phyloP scores from a whole-genome alignment of 2,888 invertebrate species.

The Andrena praecox region DNA sequence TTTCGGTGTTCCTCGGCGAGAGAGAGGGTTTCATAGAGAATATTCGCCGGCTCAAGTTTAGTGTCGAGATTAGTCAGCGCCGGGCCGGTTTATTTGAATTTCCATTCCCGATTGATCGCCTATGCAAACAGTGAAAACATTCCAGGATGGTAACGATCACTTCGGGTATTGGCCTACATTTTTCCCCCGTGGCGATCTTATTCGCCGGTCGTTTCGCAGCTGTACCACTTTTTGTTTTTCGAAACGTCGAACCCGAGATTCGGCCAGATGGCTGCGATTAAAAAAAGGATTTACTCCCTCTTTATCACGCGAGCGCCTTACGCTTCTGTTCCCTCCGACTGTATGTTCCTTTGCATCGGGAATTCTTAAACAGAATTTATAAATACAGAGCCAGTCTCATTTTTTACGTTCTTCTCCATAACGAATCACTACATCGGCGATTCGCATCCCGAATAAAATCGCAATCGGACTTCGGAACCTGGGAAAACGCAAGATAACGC shows the following conservation, averaged over 20 bases:
- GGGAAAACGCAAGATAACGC: too few species aligned
- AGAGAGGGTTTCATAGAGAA: not conserved
- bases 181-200: conserved; percentile 41
- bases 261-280: conserved; percentile 60
- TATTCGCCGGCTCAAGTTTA: conserved; percentile 43
- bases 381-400: conserved; percentile 31
- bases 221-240: conserved; percentile 49
- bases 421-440: conserved; percentile 2
- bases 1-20: not conserved
- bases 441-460: conserved; percentile 21
- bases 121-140: conserved; percentile 60
- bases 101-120: conserved; percentile 61
- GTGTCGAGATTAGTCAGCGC: conserved; percentile 30
- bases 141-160: conserved; percentile 67
- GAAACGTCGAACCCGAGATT: conserved; percentile 48
- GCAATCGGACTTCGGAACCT: too few species aligned
- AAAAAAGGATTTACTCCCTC: conserved; percentile 35
- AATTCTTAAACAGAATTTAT: conserved; percentile 58
- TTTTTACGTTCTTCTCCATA: conserved; percentile 29
- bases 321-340: conserved; percentile 37
- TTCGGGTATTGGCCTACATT: conserved; percentile 64
- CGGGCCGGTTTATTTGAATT: conserved; percentile 66
- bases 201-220: conserved; percentile 38
- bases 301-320: conserved; percentile 3
- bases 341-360: conserved; percentile 46